Base-by-base conservation (phyloP, 1,140 invertebrate species). In the Nixonia krombeini region DNA sequence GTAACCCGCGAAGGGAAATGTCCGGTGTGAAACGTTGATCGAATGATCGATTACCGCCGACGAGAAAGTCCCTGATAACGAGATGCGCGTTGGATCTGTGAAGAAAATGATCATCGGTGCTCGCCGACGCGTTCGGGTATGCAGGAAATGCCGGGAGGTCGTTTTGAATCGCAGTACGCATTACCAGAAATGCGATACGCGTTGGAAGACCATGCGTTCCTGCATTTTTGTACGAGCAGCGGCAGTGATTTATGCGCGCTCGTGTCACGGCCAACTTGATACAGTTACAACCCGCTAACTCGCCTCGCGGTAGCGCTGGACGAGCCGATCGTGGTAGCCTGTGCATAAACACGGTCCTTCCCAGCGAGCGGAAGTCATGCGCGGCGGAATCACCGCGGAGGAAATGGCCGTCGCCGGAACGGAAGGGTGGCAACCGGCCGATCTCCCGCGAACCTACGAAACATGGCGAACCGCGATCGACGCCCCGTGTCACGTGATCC, bases 231-330 rank as follows among this genome's bases (percentile, higher is more conserved):
- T 70, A 69, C 64, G 56, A 44, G 58, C 59, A 59, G 61, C 53
- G 45, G 53, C 56, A 76, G 71, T 84, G 81, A 83, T 84, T 84
- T 83, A 84, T 80, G 79, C 74, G 59, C 58, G 71, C 56, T 79
- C 78, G 74, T 80, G 81, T 83, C 79, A 81, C 76, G 76, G 79
- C 75, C 74, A 81, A 81, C 76, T 82, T 82, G 76, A 83, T 83
- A 79, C 78, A 80, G 78, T 84, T 83, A 83, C 79, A 82, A 83
- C 70, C 72, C 73, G 76, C 76, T 79, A 80, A 81, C 73, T 81
- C 72, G 72, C 64, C 72, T 76, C 73, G 59, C 55, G 50, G 31
- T 59, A 58, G 26, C 53, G 42, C 35, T 55, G 52, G 17, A 46
- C 51, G 44, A 9, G 23, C 12, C 23, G 2, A 28, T 42, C 40